Evolutionary conservation across 2,888 invertebrate genomes (phyloP), one percentile per base, ranked within the genome.

Genomic region (Parapristionchus giblindavisi): DNA sequence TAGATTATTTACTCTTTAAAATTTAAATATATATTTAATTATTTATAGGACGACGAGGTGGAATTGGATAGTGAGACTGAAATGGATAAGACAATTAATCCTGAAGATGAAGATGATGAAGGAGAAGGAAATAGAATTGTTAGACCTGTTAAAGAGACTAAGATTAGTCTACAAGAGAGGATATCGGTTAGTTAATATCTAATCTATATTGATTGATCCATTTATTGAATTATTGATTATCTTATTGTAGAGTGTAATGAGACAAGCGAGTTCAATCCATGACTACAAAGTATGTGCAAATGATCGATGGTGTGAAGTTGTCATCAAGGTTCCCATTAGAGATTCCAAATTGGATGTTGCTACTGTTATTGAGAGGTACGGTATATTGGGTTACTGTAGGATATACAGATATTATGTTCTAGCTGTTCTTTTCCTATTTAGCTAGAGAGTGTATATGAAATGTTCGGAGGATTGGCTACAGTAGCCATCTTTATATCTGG

Each of bases 261-360:
- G 27, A 5, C 70, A 71, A 40, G 70, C 56, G 40, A 56, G 40
- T 11, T 71, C 70, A 40, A 71, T 71, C 56, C 24, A 1, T 3
- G 70, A 71, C 1, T 71, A 71, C 29, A 54, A 56, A 5, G 70
- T 71, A 3, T 54, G 40, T n/a, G 56, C 70, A 40, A 71, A 56
- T 21, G 70, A 71, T 21, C 21, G 40, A 56, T 71, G 70, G 70
- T 71, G 70, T 52, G 70, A 71, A 24, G 70, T 71, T 14, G 61
- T 51, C 61, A 34, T 61, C 29, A 38, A 17, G 38, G 38, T 75
- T n/a, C 93, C 75, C 89, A 52, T 71, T n/a, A 81, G 89, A 61
- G 90, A 91, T 82, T 91, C 91, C 73, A 92, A 92, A 85, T 90
- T 95, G 0, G 94, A 95, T 87, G 89, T 95, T 61, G 92, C 93